Base-by-base conservation (phyloP, 1,140 invertebrate species). In the Stenopsyche tienmushanensis region DNA sequence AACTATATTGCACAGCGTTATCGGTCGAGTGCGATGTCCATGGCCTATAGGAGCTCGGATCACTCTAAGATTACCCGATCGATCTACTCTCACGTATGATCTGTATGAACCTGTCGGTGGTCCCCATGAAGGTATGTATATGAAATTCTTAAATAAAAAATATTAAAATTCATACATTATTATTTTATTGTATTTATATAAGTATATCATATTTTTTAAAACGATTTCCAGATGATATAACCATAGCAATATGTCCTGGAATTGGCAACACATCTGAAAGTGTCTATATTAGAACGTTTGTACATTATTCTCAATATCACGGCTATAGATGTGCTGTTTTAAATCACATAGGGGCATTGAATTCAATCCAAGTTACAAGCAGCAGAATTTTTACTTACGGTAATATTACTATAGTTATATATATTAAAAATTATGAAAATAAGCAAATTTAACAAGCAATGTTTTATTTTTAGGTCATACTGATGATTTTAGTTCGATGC, bases 201-300 rank as follows among this genome's bases (percentile, higher is more conserved):
- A 21, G 21, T n/a, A 42, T 59, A 8, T 1, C 15, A 42, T 41
- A n/a, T 8, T 18, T 15, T 8, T 9, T 10, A 42, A 41, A 55
- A 34, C 8, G 72, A 64, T 57, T 79, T 83, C 1, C 74, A 94
- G 93, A 90, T 80, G 92, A 95, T 75, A 85, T 92, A 52, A 96
- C 93, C 1, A 83, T 97, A 53, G 88, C 91, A 0, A 89, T 97
- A 65, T 94, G 92, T 74, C 94, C 94, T 26, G 94, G 94, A 25
- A 96, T 97, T 72, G 92, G 92, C 21, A 97, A 96, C 77, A 93
- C 90, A 25, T 95, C 92, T 42, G 94, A 96, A 77, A 93, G 90
- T 73, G 90, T 94, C 52, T 97, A 96, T 77, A 93, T 97, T 64
- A 84, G 93, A 49, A 95, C 93, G 18, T 94, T 95, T 77, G 93